phyloP scores from a whole-genome alignment of 2,113 vertebrate species.

The Anarrhichthys ocellatus region DNA sequence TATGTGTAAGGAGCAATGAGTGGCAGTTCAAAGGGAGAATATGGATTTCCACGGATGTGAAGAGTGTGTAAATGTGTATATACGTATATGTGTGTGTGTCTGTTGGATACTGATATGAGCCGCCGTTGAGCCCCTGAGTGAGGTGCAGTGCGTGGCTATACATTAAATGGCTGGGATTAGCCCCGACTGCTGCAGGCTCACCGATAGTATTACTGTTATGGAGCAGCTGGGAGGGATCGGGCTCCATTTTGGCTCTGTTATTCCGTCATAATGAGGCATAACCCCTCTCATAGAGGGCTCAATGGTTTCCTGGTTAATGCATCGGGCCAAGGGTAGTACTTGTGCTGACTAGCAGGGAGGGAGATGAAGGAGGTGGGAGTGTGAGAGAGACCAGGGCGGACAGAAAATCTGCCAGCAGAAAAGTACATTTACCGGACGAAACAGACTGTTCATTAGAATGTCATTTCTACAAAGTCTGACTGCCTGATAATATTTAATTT shows the following conservation, averaged over 20 bases:
- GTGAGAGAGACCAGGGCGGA: conserved; percentile 10
- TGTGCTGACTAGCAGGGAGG: conserved; percentile 35
- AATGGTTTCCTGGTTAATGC: conserved; percentile 58
- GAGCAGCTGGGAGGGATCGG: conserved; percentile 60
- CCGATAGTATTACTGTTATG: conserved; percentile 70
- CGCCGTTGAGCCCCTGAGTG: conserved; percentile 56
- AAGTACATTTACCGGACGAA: conserved; percentile 7
- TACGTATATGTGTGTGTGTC: conserved; percentile 15
- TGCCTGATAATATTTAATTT: neutral
- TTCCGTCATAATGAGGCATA: conserved; percentile 73
- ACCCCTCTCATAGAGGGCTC: conserved; percentile 61
- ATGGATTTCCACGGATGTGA: conserved; percentile 52
- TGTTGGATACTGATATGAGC: conserved; percentile 66
- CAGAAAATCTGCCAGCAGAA: conserved; percentile 8
- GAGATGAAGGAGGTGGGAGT: conserved; percentile 22
- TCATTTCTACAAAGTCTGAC: neutral
- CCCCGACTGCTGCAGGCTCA: conserved; percentile 60
- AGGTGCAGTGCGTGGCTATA: conserved; percentile 68
- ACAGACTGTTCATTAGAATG: neutral
- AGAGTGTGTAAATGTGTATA: conserved; percentile 11
- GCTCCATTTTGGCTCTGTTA: conserved; percentile 72
- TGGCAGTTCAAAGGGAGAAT: conserved; percentile 52
- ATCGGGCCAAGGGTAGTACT: conserved; percentile 32
- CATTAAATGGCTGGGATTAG: conserved; percentile 77
- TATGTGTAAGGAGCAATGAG: conserved; percentile 9